Conservation (phyloP, 2,113 vertebrate species). For the Pygathrix nemaeus region DNA sequence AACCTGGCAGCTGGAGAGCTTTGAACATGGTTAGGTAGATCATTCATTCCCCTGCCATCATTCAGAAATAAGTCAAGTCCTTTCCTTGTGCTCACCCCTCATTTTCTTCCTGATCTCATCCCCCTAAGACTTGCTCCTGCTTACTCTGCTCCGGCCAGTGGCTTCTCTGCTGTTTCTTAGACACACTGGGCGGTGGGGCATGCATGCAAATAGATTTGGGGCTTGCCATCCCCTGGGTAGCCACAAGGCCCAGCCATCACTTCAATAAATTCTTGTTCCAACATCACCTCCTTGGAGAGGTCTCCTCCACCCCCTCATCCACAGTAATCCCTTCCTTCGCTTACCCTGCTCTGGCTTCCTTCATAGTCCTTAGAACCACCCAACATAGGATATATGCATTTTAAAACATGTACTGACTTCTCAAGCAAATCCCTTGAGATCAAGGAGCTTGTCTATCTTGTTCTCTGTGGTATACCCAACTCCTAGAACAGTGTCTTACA, state of each 20-base stretch:
- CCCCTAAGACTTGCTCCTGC: not conserved
- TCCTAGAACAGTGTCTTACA: not conserved
- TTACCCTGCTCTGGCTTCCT: not conserved
- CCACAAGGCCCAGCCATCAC: fast-evolving
- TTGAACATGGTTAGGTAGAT: no score
- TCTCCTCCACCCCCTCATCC: not conserved
- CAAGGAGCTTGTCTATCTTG: not conserved
- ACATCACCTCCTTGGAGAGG: not conserved
- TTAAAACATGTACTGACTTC: not conserved
- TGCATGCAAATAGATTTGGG: not conserved
- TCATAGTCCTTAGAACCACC: not conserved
- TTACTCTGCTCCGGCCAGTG: not conserved
- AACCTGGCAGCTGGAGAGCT: not conserved
- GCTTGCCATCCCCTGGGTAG: fast-evolving
- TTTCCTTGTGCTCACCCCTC: not conserved
- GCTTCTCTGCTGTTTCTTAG: not conserved
- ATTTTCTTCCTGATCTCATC: not conserved
- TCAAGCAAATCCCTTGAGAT: not conserved
- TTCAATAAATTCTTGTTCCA: not conserved
- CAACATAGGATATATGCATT: not conserved
- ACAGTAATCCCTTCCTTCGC: not conserved
- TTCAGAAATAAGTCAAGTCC: not conserved
- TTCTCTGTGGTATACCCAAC: not conserved
- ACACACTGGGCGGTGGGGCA: fast-evolving
- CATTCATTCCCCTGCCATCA: not conserved